phyloP scores from a whole-genome alignment of 2,888 invertebrate species.

The Isotomurus palustris region DNA sequence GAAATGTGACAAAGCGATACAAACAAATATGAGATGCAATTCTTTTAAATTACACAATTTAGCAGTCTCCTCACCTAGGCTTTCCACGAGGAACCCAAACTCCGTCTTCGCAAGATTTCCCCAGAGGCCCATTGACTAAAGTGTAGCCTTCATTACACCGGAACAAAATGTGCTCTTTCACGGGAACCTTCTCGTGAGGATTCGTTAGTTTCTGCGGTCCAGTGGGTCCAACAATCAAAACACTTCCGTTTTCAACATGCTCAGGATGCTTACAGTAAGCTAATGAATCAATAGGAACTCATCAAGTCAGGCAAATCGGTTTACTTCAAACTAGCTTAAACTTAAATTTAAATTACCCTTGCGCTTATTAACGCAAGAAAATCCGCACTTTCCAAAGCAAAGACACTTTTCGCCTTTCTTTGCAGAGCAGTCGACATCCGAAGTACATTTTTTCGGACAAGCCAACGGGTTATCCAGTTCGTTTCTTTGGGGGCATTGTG shows the following conservation, averaged over 20 bases:
- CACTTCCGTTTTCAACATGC: conserved; percentile 89
- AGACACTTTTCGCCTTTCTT: conserved; percentile 93
- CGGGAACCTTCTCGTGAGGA: conserved; percentile 81
- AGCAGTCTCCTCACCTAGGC: conserved; percentile 41
- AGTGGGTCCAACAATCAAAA: conserved; percentile 88
- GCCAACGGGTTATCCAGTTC: neutral
- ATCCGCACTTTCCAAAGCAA: conserved; percentile 71
- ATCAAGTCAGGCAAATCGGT: too few species aligned
- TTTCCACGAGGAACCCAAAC: conserved; percentile 90
- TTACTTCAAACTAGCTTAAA: neutral
- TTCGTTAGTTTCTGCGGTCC: conserved; percentile 91
- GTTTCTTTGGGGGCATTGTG: neutral
- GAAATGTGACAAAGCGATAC: neutral
- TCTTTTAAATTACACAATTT: neutral
- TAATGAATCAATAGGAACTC: neutral
- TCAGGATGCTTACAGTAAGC: conserved; percentile 89
- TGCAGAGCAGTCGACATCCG: conserved; percentile 87
- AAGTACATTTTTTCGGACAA: conserved; percentile 85
- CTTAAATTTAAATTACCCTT: conserved; percentile 12
- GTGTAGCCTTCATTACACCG: conserved; percentile 90
- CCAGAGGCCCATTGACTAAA: conserved; percentile 78
- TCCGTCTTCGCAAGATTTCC: conserved; percentile 91
- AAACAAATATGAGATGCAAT: neutral
- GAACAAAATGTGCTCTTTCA: conserved; percentile 92
- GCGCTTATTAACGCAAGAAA: conserved; percentile 81